Evolutionary conservation across 2,113 vertebrate genomes (phyloP), one percentile per base, ranked within the genome.

Genomic region (Microcebus griseorufus): DNA sequence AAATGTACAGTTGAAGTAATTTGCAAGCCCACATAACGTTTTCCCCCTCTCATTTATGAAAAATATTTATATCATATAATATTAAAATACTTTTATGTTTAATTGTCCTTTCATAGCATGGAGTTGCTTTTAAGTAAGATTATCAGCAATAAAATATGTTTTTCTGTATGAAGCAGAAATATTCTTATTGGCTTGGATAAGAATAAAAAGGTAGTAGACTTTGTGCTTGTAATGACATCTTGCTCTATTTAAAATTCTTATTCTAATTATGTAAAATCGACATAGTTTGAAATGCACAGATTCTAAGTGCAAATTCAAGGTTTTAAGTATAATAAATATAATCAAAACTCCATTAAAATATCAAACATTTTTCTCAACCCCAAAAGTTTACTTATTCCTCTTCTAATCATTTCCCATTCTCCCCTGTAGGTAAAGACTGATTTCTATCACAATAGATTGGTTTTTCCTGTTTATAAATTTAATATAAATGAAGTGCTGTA

Each of bases 101-200:
- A 76, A 18, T 29, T 81, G 12, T 85, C 13, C 5, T 87, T 82
- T 70, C 20, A 48, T 75, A 42, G 45, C 23, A 79, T 72, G 29
- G 9, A 29, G 10, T 18, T 45, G 11, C 39, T 70, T 93, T 79
- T 48, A 42, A 70, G 18, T 32, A 64, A 23, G 23, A 18, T 55
- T 34, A 29, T 76, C 23, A 78, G 23, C 29, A 87, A 70, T 76
- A 55, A 87, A 53, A 96, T 55, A 79, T 88, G 2, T 51, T 29
- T 79, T 45, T 27, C 17, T 88, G 12, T 60, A n/a, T 94, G 62
- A 83, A 95, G n/a, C 37, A 96, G 48, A 93, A 85, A 48, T n/a
- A 83, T 55, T 87, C 34, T 51, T 78, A 70, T 34, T 22, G 64
- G 20, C 9, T 13, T 64, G 22, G 37, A 87, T 64, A 65, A 18